Percentiles rank a stretch among this genome's conserved stretches.
Evolutionary conservation across 1,140 invertebrate genomes (phyloP).

Genomic region (Epicauta chinensis): DNA sequence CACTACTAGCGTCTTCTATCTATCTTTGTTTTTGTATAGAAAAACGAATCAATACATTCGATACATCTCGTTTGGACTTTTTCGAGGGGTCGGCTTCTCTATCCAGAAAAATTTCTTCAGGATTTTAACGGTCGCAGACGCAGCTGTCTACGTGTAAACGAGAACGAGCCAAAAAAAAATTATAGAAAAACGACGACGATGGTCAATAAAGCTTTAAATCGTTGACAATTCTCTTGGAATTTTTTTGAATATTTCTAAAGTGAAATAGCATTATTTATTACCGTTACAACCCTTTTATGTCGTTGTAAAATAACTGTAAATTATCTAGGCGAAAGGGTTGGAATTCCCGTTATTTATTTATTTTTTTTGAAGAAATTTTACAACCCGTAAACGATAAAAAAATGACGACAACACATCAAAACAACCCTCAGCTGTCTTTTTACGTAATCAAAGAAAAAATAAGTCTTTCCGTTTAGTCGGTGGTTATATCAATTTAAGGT

Average conservation of each 20-base stretch:
- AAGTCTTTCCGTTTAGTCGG: too few species aligned
- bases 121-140: constrained; percentile 37
- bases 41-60: constrained; percentile 26
- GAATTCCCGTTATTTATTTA: too few species aligned
- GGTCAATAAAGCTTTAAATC: constrained; percentile 42
- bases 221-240: constrained; percentile 30
- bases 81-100: constrained; percentile 22
- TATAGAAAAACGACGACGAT: constrained; percentile 38
- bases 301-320: too few species aligned
- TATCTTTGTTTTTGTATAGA: not conserved
- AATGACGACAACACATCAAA: constrained; percentile 24
- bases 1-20: not conserved
- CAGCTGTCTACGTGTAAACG: constrained; percentile 1
- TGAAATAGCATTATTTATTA: too few species aligned
- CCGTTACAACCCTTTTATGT: too few species aligned
- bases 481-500: too few species aligned
- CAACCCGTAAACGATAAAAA: too few species aligned
- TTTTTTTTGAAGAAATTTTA: too few species aligned
- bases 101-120: constrained; percentile 18
- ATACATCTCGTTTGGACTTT: constrained; percentile 30
- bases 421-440: constrained; percentile 16
- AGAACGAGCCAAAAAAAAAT: constrained; percentile 22
- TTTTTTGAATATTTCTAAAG: too few species aligned
- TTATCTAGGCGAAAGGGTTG: too few species aligned
- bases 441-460: too few species aligned